Conservation (phyloP, 2,113 vertebrate species). For the Rhinopomastus cyanomelas region DNA sequence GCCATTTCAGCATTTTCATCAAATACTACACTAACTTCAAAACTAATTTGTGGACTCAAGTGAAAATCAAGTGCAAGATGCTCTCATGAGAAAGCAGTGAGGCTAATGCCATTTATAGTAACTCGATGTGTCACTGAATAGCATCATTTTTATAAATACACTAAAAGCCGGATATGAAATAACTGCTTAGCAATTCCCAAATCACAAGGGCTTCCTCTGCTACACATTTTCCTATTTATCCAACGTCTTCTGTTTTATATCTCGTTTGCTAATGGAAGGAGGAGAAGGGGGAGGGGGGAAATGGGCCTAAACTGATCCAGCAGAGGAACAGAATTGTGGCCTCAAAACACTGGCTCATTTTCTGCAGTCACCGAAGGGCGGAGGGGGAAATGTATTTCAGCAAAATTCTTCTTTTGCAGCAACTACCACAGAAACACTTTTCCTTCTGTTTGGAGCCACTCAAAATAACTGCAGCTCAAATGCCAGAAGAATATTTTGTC, state of each 20-base stretch:
- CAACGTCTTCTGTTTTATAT: slow-evolving; percentile 73
- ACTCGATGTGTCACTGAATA: slow-evolving; percentile 59
- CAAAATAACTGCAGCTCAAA: slow-evolving; percentile 56
- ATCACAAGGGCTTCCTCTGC: slow-evolving; percentile 69
- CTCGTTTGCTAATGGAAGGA: slow-evolving; percentile 70
- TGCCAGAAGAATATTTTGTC: slow-evolving; percentile 59
- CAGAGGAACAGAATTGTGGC: slow-evolving; percentile 62
- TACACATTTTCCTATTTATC: slow-evolving; percentile 74
- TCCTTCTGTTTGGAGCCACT: slow-evolving; percentile 53
- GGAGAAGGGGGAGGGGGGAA: background rate
- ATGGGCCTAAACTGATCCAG: slow-evolving; percentile 64
- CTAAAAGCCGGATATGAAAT: slow-evolving; percentile 68
- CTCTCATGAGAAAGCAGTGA: slow-evolving; percentile 39
- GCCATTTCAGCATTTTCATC: slow-evolving; percentile 2
- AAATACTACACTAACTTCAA: slow-evolving; percentile 22
- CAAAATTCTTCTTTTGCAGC: slow-evolving; percentile 58
- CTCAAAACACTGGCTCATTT: slow-evolving; percentile 66
- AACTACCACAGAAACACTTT: slow-evolving; percentile 64
- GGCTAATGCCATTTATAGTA: slow-evolving; percentile 66
- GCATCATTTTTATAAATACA: slow-evolving; percentile 71
- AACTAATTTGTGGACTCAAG: slow-evolving; percentile 13
- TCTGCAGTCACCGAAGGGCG: slow-evolving; percentile 56
- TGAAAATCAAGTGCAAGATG: slow-evolving; percentile 54
- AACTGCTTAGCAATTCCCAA: slow-evolving; percentile 73
- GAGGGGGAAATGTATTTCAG: slow-evolving; percentile 56